Conservation (phyloP, 1,140 invertebrate species). For the Psix sp. region DNA sequence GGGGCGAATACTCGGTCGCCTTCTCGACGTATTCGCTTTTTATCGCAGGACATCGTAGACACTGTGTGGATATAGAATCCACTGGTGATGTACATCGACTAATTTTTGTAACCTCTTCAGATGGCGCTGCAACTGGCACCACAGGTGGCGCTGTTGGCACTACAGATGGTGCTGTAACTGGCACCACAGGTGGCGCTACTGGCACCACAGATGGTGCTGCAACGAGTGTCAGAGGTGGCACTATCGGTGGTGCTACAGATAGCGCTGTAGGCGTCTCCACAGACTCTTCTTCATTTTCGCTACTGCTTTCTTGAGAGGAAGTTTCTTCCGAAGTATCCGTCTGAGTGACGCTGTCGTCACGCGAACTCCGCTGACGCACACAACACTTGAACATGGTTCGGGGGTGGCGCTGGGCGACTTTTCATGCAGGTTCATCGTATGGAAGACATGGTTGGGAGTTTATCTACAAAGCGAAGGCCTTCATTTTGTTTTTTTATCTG, state of each 20-base stretch:
- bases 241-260: no score
- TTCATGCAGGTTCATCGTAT: constrained; percentile 21
- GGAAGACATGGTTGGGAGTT: constrained; percentile 19
- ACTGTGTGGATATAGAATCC: constrained; percentile 24
- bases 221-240: no score
- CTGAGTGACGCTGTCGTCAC: constrained; percentile 47
- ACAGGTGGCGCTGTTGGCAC: no score
- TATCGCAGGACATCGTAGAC: constrained; percentile 23
- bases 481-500: neutral
- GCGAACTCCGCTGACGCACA: constrained; percentile 66
- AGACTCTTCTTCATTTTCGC: no score
- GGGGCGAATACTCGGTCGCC: constrained; percentile 52
- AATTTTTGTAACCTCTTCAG: constrained; percentile 26
- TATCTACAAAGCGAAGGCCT: neutral
- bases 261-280: no score
- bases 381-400: constrained; percentile 75
- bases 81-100: constrained; percentile 39
- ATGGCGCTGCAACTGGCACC: no score
- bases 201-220: no score
- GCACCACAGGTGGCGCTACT: no score
- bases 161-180: no score
- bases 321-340: constrained; percentile 41
- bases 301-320: constrained; percentile 22
- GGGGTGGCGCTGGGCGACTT: neutral
- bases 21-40: constrained; percentile 39